Percentiles rank a stretch among this genome's conserved stretches.
Conservation (phyloP, 2,888 invertebrate genomes). For the Zhuqinia jingwanae region DNA sequence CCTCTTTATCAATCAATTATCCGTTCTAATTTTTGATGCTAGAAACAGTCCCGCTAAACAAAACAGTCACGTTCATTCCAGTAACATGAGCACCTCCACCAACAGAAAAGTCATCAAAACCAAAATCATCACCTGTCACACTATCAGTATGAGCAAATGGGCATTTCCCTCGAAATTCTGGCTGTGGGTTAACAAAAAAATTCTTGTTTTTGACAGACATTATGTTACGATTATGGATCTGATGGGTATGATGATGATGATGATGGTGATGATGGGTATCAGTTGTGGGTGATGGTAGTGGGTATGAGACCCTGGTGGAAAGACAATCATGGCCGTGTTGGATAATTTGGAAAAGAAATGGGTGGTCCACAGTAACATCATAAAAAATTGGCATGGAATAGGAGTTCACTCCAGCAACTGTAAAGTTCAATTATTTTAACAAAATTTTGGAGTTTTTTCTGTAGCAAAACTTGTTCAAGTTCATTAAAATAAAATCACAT, state of each 20-base stretch:
- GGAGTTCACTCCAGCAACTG: conserved; percentile 23
- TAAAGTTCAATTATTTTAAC: not conserved
- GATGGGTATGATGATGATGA: no score
- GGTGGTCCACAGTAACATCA: conserved; percentile 10
- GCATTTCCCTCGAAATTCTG: not conserved
- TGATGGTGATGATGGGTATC: no score
- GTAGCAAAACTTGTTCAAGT: no score
- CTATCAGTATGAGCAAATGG: not conserved
- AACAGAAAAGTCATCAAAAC: not conserved
- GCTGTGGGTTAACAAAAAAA: not conserved
- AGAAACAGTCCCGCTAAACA: not conserved
- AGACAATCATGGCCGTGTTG: not conserved
- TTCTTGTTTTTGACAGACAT: no score
- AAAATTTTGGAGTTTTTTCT: no score
- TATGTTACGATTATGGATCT: no score
- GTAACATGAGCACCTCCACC: not conserved
- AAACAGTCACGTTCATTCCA: not conserved
- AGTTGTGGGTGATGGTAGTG: not conserved
- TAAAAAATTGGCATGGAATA: conserved; percentile 30
- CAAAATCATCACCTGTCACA: not conserved
- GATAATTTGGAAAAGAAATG: conserved; percentile 44
- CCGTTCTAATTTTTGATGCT: no score
- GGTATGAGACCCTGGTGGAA: not conserved
- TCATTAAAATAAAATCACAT: no score
- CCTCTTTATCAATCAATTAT: no score